These are phyloP conservation scores for Sprattus sprattus DNA, from an alignment of 2,113 vertebrate genomes.

Conservation along the genomic window DNA sequence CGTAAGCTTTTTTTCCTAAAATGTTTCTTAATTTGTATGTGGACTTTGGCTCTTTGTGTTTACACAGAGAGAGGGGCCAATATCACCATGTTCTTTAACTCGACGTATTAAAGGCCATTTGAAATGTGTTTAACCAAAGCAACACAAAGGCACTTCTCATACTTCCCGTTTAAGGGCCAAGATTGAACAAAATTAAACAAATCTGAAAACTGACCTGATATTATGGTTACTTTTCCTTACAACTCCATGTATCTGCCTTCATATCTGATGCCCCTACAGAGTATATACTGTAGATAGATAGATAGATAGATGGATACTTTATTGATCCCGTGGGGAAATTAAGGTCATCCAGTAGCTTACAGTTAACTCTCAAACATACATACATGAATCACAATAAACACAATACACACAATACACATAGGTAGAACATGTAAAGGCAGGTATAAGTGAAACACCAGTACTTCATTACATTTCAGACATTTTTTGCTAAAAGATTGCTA, in stretches of 20 bases:
- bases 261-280: neutral
- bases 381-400: too few relatives aligned
- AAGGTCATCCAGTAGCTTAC: too few relatives aligned
- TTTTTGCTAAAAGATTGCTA: neutral
- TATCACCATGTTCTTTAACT: neutral
- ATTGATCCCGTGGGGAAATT: too few relatives aligned
- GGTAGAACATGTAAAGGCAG: too few relatives aligned
- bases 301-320: too few relatives aligned
- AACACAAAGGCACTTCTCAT: neutral
- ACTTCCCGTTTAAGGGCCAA: neutral
- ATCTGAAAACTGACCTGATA: neutral
- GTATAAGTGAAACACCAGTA: neutral
- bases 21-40: neutral
- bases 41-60: neutral
- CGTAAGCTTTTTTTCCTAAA: neutral
- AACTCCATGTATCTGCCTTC: neutral
- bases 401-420: too few relatives aligned
- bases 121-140: neutral
- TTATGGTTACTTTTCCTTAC: neutral
- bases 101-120: neutral
- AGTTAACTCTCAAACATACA: too few relatives aligned
- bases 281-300: too few relatives aligned
- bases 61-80: neutral
- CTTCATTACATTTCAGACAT: neutral
- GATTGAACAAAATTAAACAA: neutral